Evolutionary conservation across 2,797 vertebrate genomes (phyloP).

Genomic region (Zenarchopterus dispar): DNA sequence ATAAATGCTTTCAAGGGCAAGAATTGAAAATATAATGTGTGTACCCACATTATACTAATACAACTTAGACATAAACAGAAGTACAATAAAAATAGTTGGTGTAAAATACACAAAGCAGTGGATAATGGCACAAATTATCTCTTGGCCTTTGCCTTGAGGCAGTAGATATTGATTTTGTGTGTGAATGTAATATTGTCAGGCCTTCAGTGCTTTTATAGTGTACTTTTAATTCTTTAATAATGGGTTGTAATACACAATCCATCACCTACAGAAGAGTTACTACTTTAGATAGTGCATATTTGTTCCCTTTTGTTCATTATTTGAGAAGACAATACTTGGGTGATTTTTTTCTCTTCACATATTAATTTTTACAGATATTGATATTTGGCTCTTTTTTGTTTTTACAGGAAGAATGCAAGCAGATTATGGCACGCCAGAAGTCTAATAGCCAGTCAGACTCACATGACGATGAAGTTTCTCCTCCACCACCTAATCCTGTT

Average conservation of each 20-base stretch:
- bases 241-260: slow-evolving; percentile 60
- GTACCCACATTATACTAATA: too few species aligned
- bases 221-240: slow-evolving; percentile 62
- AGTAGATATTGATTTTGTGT: background rate
- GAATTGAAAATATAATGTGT: background rate
- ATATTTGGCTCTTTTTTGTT: slow-evolving; percentile 8
- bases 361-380: slow-evolving; percentile 2
- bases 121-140: slow-evolving; percentile 3
- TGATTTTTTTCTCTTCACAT: slow-evolving; percentile 20
- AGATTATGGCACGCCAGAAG: slow-evolving; percentile 94
- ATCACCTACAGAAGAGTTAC: slow-evolving; percentile 39
- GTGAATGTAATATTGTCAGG: slow-evolving; percentile 23
- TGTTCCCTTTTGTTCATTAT: slow-evolving; percentile 38
- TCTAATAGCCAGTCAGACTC: slow-evolving; percentile 94
- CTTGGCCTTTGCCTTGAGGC: slow-evolving; percentile 5
- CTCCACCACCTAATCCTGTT: slow-evolving; percentile 91
- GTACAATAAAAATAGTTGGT: background rate
- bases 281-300: slow-evolving; percentile 30
- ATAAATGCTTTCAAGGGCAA: slow-evolving; percentile 7
- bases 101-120: slow-evolving; percentile 7
- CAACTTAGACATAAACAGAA: too few species aligned
- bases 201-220: slow-evolving; percentile 31
- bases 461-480: slow-evolving; percentile 93
- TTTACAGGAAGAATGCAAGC: slow-evolving; percentile 94
- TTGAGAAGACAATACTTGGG: slow-evolving; percentile 27